Base-by-base conservation (phyloP, 2,888 invertebrate species). In the Patella depressa region DNA sequence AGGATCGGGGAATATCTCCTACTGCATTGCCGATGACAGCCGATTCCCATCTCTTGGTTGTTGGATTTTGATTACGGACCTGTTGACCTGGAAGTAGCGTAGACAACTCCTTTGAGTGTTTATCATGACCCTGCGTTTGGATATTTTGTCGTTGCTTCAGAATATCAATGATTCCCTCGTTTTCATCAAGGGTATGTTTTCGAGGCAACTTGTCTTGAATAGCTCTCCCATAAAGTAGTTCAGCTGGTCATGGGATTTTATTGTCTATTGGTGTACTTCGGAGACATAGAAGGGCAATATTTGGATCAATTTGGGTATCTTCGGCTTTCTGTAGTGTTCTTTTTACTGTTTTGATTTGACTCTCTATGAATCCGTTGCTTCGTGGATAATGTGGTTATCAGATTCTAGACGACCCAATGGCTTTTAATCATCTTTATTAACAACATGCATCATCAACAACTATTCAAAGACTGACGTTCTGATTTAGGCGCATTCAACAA, bases 291-390 rank as follows among this genome's bases (percentile, higher is more conserved):
- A 75, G 53, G 14, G 75, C 53, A 19, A 75, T 69, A 70, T 75
- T 24, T 15, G 70, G 54, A 69, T 69, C 75, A 53, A 19, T 53
- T 34, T 70, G 45, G 19, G 45, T 29, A 17, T 57, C 34, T 19
- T 53, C 53, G 3, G 75, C 75, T 70, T 75, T 75, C n/a, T 53
- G 14, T 17, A 75, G 71, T 53, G 29, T 70, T 11, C 53, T 17
- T 45, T 75, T 75, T 15, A 69, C 75, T 17, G 24, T 70, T 19
- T 45, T 70, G 71, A 75, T 29, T 75, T 69, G 69, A 34, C 75
- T 75, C 53, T 75, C 75, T 15, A 75, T 70, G 34, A 70, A 75
- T 17, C 75, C 53, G 19, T 75, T 75, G 17, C 70, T 70, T 24
- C 55, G 11, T 69, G 75, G 71, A 19, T 75, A 75, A n/a, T 19